Evolutionary conservation across 2,888 invertebrate genomes (phyloP).

Genomic region (Tuta absoluta): DNA sequence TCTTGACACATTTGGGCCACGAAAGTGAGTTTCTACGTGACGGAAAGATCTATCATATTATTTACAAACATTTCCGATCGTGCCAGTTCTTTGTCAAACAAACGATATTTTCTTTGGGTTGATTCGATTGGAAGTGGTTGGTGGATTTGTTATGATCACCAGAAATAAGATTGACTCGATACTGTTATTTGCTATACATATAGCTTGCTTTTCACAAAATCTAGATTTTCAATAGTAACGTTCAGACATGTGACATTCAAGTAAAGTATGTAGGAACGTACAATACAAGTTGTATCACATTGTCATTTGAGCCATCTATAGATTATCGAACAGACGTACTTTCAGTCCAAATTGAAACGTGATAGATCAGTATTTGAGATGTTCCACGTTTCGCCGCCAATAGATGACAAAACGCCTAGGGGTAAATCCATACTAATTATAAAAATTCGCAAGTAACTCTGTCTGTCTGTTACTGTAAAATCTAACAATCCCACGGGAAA

Average conservation of each 20-base stretch:
- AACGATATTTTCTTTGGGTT: constrained; percentile 22
- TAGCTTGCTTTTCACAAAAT: not conserved
- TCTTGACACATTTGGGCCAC: constrained; percentile 19
- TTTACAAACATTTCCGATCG: constrained; percentile 27
- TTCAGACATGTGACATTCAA: not conserved
- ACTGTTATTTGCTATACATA: too few relatives aligned
- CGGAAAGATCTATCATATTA: constrained; percentile 9
- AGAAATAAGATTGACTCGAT: constrained; percentile 14
- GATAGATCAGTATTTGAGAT: not conserved
- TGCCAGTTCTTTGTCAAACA: constrained; percentile 28
- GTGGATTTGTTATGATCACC: constrained; percentile 41
- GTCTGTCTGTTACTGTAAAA: too few relatives aligned
- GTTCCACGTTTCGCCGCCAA: not conserved
- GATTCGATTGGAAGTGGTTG: constrained; percentile 31
- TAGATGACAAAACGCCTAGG: not conserved
- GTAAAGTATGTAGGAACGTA: not conserved
- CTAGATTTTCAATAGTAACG: not conserved
- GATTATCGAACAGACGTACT: not conserved
- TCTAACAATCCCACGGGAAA: too few relatives aligned
- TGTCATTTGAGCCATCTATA: not conserved
- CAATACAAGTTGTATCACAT: not conserved
- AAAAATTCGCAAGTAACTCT: too few relatives aligned
- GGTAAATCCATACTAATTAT: too few relatives aligned
- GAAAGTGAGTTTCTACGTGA: constrained; percentile 15
- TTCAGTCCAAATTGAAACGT: not conserved